Percentiles rank a stretch among this genome's conserved stretches.
phyloP scores from a whole-genome alignment of 1,140 invertebrate species.

The Pogonus chalceus region DNA sequence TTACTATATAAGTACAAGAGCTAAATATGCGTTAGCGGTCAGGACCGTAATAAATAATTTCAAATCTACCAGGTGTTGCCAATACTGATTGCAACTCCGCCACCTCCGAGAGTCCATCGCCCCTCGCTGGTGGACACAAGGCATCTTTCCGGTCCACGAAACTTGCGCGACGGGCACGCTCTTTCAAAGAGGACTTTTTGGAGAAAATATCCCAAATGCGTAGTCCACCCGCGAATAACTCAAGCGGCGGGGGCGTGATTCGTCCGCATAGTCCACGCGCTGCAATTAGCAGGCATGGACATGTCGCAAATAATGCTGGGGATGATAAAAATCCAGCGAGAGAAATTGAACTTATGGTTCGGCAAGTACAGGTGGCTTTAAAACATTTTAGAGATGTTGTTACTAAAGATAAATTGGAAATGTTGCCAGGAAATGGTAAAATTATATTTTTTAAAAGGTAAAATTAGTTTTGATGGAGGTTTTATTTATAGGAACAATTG shows the following conservation, averaged over 20 bases:
- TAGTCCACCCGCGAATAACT: too few relatives aligned
- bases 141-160: conserved; percentile 63
- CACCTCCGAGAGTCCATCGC: conserved; percentile 23
- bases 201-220: conserved; percentile 81
- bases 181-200: conserved; percentile 84
- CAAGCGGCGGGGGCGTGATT: conserved; percentile 29
- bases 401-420: conserved; percentile 81
- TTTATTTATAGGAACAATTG: too few relatives aligned
- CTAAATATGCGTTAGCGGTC: background rate
- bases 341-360: conserved; percentile 27
- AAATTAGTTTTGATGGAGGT: too few relatives aligned
- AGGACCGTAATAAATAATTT: background rate
- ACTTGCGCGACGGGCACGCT: conserved; percentile 70
- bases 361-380: conserved; percentile 59
- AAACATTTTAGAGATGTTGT: conserved; percentile 86
- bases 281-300: background rate
- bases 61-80: background rate
- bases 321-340: conserved; percentile 22
- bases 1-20: background rate
- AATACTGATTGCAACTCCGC: conserved; percentile 10
- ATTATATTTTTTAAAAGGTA: too few relatives aligned
- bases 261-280: conserved; percentile 29
- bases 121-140: conserved; percentile 44
- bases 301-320: conserved; percentile 8
- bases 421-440: conserved; percentile 84